Conservation (phyloP, 2,113 vertebrate genomes). For the Pleuronectes platessa region DNA sequence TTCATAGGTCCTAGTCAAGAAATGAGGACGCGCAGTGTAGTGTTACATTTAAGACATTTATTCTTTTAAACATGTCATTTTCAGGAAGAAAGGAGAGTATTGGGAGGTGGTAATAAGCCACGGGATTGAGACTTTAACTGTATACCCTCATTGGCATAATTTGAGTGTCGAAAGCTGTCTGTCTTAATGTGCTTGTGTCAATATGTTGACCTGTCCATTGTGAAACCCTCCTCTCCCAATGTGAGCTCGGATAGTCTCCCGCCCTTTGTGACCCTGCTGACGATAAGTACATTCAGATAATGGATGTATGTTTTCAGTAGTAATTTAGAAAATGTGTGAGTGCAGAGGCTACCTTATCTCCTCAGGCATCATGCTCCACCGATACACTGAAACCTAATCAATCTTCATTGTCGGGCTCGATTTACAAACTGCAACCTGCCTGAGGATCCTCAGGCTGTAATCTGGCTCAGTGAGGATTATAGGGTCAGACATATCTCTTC, state of each 20-base stretch:
- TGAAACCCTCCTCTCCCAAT: background rate
- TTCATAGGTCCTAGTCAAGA: too few relatives aligned
- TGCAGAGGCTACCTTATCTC: constrained; percentile 17
- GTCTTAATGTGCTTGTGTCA: background rate
- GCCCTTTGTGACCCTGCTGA: background rate
- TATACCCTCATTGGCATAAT: background rate
- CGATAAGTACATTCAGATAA: constrained; percentile 27
- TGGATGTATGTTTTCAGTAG: constrained; percentile 36
- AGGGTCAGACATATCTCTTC: constrained; percentile 19
- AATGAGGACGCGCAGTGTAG: too few relatives aligned
- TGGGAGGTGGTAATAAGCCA: too few relatives aligned
- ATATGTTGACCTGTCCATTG: background rate
- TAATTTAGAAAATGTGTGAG: constrained; percentile 28
- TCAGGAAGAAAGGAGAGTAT: too few relatives aligned
- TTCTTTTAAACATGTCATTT: background rate
- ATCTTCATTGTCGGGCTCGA: constrained; percentile 43
- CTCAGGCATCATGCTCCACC: constrained; percentile 24
- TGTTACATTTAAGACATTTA: too few relatives aligned
- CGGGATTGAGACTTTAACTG: background rate
- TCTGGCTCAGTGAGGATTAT: constrained; percentile 38
- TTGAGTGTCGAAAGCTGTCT: background rate
- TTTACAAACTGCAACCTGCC: constrained; percentile 34
- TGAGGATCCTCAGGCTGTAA: constrained; percentile 18
- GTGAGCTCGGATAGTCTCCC: background rate
- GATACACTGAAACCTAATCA: constrained; percentile 44